Conservation (phyloP, 2,797 vertebrate genomes). For the Cottoperca gobio region DNA sequence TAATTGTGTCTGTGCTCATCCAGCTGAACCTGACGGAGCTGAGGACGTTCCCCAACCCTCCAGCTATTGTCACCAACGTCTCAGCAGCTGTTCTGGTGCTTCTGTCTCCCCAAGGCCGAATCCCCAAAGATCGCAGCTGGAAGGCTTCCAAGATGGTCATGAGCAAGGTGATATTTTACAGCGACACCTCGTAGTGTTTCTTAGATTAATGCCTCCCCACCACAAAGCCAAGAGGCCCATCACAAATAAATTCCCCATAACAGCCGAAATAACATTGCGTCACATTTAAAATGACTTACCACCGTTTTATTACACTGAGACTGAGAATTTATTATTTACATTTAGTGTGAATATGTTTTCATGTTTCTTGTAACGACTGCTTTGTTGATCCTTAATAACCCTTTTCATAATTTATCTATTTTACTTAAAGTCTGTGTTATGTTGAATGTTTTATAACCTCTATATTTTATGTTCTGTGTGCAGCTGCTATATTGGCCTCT, state of each 20-base stretch:
- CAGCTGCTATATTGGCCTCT: not conserved
- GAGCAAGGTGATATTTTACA: constrained; percentile 83
- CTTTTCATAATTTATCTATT: not conserved
- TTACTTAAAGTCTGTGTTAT: not conserved
- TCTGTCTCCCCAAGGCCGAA: constrained; percentile 77
- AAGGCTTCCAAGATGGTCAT: constrained; percentile 85
- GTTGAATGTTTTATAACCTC: not conserved
- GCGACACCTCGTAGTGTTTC: not conserved
- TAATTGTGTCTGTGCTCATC: constrained; percentile 28
- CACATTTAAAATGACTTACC: constrained; percentile 1
- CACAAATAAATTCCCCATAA: constrained; percentile 14
- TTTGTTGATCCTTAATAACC: not conserved
- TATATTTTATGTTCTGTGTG: constrained; percentile 1
- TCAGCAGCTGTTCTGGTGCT: constrained; percentile 81
- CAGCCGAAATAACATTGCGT: constrained; percentile 17
- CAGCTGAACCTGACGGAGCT: constrained; percentile 86
- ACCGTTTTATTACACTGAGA: not conserved
- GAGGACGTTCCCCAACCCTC: constrained; percentile 85
- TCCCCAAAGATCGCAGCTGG: constrained; percentile 86
- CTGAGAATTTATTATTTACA: not conserved
- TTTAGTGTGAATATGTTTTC: not conserved
- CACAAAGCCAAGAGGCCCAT: constrained; percentile 17
- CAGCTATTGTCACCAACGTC: constrained; percentile 78
- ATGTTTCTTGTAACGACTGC: not conserved
- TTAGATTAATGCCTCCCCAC: constrained; percentile 16